Evolutionary conservation across 2,888 invertebrate species (phyloP), one percentile per base, ranked within the genome.

Genomic region (Ceramica pisi): DNA sequence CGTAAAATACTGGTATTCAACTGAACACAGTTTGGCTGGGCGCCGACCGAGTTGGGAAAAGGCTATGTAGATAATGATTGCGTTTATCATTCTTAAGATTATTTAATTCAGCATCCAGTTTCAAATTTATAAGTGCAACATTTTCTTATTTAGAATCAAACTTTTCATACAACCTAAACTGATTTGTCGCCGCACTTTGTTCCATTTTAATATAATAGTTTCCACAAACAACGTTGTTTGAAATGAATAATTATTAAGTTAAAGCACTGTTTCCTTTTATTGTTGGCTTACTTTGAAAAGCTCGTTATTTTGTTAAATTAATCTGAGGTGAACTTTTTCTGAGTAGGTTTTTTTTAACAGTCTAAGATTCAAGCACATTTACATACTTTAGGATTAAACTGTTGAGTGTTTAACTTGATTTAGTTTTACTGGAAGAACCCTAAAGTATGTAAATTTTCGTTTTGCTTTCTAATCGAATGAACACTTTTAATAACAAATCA

Each of bases 131-230:
- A n/a, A n/a, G 21, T 14, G n/a, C 14, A 56, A 41, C 23, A 48
- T 48, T 46, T 14, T 38, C 16, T 21, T 48, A 12, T 55, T 67
- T 48, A 53, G 19, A 19, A n/a, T 51, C 2, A 23, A 26, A 21
- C 23, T 35, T 68, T 71, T 59, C 35, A 62, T 55, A 41, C 50
- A 69, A 10, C 38, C 35, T 61, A 64, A 78, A 41, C 38, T 65
- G 62, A 78, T 81, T 78, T 67, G 64, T 67, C 31, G 9, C 53
- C 19, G 31, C 10, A 31, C 67, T 70, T 81, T 77, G 68, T 81
- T 6, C 21, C 23, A 5, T 60, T 66, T 56, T 81, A 64, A 67
- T 67, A 61, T 55, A 35, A 67, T 81, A 67, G 48, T 26, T 46
- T 44, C 60, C 21, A 64, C 44, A 75, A 69, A 70, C 50, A 53